Evolutionary conservation across 2,113 vertebrate genomes (phyloP).

Genomic region (Tor tambroides): DNA sequence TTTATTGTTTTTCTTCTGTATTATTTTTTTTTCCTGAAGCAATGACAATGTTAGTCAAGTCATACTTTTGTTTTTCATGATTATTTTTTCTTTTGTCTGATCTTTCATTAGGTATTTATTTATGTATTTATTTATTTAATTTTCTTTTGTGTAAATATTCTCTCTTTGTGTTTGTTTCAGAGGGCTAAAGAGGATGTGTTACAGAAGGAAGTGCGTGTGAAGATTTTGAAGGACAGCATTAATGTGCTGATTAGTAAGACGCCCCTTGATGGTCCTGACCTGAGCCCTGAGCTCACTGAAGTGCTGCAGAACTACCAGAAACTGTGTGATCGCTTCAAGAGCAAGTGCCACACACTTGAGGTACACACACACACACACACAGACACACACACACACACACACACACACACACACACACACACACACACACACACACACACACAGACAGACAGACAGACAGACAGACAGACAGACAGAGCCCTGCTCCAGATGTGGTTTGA

Average conservation of each 20-base stretch:
- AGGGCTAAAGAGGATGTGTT: constrained; percentile 96
- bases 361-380: constrained; percentile 66
- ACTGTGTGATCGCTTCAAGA: constrained; percentile 92
- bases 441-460: too few relatives aligned
- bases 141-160: not conserved
- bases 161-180: constrained; percentile 69
- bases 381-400: too few relatives aligned
- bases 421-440: too few relatives aligned
- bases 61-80: not conserved
- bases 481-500: not conserved
- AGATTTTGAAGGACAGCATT: constrained; percentile 97
- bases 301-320: constrained; percentile 93
- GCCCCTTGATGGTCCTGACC: constrained; percentile 82
- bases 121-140: not conserved
- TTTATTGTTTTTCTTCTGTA: not conserved
- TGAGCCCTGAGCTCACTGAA: constrained; percentile 80
- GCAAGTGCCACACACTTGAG: constrained; percentile 96
- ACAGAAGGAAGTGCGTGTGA: constrained; percentile 98
- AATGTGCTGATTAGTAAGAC: constrained; percentile 82
- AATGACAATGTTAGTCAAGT: not conserved
- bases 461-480: too few relatives aligned
- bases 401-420: too few relatives aligned
- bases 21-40: not conserved
- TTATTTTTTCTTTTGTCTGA: too few relatives aligned
- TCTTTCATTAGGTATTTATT: too few relatives aligned